Base-by-base conservation (phyloP, 1,140 invertebrate genomes). In the Camponotus vicinus region DNA sequence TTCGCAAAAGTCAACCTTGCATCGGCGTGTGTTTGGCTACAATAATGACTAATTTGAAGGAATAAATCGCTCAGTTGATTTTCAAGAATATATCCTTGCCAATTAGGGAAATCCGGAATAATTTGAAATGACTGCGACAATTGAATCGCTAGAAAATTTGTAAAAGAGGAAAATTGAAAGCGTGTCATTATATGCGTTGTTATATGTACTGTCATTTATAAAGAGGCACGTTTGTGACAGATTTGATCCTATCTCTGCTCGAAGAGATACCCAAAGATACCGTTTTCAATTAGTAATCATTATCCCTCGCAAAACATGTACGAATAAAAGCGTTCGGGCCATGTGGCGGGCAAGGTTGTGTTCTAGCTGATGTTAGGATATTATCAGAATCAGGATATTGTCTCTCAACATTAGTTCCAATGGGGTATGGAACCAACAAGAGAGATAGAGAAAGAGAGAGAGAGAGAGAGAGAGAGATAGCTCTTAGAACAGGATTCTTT, bases 331-430 rank as follows among this genome's bases (percentile, higher is more conserved):
- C 27, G n/a, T 55, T 69, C n/a, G 32, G 18, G 13, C n/a, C 21
- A 55, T 42, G 69, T 42, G 59, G 34, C n/a, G 77, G 77, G 77
- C 77, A 80, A 80, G 77, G 63, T 69, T 80, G 77, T 18, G 63
- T 69, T 80, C 49, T 79, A 52, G 77, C n/a, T 0, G 18, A 82
- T 55, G 13, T 59, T 71, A 71, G n/a, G 15, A 80, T 4, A 5
- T 55, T 45, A 49, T 63, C 49, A 45, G n/a, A 52, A 37, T 27
- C 27, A 27, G 27, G 27, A 27, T 27, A 27, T 27, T 2, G 40
- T 21, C 75, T 45, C 15, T 52, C 42, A 18, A 27, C 27, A 32
- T 59, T 71, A 59, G 15, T 21, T 83, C 18, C 61, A 71, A 45
- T 32, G 55, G 27, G 52, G 37, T 21, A 21, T 73, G 15, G 40